A percentile compares a stretch with the other conserved stretches of the same genome.
Conservation (phyloP, 2,113 vertebrate species). For the Brachyhypopomus gauderio region DNA sequence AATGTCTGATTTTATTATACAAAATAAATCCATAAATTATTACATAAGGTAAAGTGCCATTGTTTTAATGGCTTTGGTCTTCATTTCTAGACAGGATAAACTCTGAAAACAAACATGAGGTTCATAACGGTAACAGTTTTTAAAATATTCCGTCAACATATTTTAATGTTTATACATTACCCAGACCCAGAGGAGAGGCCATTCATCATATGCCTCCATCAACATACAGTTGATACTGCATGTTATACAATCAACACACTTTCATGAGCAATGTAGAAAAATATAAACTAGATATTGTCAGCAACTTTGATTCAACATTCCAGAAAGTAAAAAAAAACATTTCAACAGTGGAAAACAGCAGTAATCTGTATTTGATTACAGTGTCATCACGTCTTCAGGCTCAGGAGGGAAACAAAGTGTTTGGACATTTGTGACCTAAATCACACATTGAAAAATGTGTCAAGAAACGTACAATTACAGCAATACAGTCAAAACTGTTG, state of each 20-base stretch:
- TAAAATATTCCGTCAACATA: too few relatives aligned
- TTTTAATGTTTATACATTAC: not conserved
- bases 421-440: not conserved
- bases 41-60: not conserved
- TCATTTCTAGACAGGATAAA: not conserved
- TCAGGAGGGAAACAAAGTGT: not conserved
- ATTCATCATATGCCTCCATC: too few relatives aligned
- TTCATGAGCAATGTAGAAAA: not conserved
- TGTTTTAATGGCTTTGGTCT: conserved; percentile 18
- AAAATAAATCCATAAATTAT: conserved; percentile 47
- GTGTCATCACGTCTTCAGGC: not conserved
- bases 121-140: not conserved
- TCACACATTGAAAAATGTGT: not conserved
- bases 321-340: not conserved
- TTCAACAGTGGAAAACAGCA: too few relatives aligned
- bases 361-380: conserved; percentile 1
- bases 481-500: too few relatives aligned
- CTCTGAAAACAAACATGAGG: not conserved
- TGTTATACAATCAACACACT: not conserved
- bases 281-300: not conserved
- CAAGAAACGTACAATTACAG: not conserved
- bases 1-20: conserved; percentile 33
- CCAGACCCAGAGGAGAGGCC: too few relatives aligned
- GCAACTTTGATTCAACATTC: not conserved
- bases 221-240: too few relatives aligned